phyloP scores from a whole-genome alignment of 2,113 vertebrate species.

The Pedetes capensis region DNA sequence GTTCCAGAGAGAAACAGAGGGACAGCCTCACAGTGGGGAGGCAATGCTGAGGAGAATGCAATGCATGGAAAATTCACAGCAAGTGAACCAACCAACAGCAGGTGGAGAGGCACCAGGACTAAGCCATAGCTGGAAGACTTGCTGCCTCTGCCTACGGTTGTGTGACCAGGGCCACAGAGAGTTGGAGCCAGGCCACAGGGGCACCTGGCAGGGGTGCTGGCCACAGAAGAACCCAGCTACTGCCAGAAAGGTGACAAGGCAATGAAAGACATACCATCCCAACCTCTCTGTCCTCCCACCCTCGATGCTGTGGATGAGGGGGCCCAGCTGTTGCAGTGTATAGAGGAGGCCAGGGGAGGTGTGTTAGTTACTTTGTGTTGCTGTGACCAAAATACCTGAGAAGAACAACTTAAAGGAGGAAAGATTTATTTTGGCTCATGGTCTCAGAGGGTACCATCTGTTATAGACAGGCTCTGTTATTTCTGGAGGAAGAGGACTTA shows the following conservation, averaged over 20 bases:
- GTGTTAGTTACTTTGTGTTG: no score
- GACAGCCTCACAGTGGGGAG: no score
- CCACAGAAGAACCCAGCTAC: not conserved
- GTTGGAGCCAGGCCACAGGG: not conserved
- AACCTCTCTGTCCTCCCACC: not conserved
- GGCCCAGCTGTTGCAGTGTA: not conserved
- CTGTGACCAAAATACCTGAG: no score
- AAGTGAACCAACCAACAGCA: not conserved
- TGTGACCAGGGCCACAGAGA: not conserved
- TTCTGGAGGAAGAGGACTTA: no score
- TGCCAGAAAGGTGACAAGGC: not conserved
- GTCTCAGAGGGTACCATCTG: no score
- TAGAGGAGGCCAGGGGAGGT: not conserved
- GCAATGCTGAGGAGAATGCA: not conserved
- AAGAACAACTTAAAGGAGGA: no score
- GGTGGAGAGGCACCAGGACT: not conserved
- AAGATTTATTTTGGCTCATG: no score
- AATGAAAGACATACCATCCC: not conserved
- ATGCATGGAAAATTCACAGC: no score
- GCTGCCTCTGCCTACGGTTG: not conserved
- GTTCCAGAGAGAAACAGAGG: no score
- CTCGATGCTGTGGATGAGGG: not conserved
- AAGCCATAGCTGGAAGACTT: not conserved
- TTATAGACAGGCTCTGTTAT: no score
- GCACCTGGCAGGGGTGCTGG: no score